Conservation (phyloP, 37 sponge, comb jelly and placozoan species). For the Diacarnus erythraeanus region DNA sequence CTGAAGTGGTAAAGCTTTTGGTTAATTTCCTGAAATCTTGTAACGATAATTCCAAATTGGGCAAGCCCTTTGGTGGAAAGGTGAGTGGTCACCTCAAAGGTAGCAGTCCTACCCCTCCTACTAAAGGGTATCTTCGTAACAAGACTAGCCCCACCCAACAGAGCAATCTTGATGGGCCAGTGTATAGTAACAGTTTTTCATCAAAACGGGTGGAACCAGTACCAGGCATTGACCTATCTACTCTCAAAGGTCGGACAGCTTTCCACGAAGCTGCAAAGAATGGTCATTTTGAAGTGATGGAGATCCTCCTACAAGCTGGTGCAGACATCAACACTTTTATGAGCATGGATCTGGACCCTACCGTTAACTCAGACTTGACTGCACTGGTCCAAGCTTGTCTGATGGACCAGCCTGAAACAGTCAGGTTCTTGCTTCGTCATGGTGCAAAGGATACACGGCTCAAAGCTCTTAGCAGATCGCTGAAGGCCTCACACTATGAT, state of each 20-base stretch:
- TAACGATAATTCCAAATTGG: neutral
- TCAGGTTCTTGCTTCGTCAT: conserved; percentile 58
- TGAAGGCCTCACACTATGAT: conserved; percentile 18
- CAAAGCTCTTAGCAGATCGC: conserved; percentile 67
- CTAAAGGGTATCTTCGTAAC: neutral
- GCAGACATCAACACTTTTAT: conserved; percentile 81
- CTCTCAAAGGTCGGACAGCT: conserved; percentile 50
- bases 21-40: conserved; percentile 31
- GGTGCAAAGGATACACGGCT: conserved; percentile 78
- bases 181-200: neutral
- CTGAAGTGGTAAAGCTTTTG: conserved; percentile 42
- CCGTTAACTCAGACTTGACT: conserved; percentile 57
- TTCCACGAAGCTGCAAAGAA: conserved; percentile 73
- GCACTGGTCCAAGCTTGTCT: conserved; percentile 73
- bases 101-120: neutral
- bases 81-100: neutral
- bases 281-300: conserved; percentile 45
- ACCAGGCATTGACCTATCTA: conserved; percentile 53
- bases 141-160: neutral
- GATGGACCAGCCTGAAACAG: conserved; percentile 42
- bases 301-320: conserved; percentile 60
- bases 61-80: neutral
- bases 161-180: neutral
- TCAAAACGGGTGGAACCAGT: neutral
- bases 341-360: conserved; percentile 35